A percentile compares a stretch with the other conserved stretches of the same genome.
Conservation (phyloP, 2,888 invertebrate genomes). For the Alviniconcha strummeri region DNA sequence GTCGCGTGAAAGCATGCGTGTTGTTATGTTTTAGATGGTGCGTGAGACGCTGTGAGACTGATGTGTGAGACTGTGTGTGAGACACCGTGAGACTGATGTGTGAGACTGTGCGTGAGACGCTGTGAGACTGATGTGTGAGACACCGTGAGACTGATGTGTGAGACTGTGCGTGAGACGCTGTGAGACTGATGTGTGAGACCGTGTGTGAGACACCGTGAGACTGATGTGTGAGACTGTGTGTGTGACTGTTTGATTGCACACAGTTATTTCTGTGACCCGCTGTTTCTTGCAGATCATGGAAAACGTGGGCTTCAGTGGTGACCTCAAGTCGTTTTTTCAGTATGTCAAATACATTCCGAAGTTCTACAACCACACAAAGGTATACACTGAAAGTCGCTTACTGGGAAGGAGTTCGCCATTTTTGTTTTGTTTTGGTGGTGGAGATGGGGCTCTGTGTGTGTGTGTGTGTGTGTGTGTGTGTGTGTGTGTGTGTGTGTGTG, state of each 20-base stretch:
- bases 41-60: too few species aligned
- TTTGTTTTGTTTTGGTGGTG: not conserved
- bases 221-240: not conserved
- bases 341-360: constrained; percentile 58
- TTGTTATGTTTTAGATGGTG: too few species aligned
- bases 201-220: too few species aligned
- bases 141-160: too few species aligned
- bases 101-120: too few species aligned
- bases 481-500: not conserved
- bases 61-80: too few species aligned
- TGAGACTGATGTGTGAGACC: not conserved
- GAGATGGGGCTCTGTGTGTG: not conserved
- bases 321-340: constrained; percentile 61
- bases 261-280: not conserved
- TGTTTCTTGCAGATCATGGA: constrained; percentile 43
- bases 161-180: not conserved
- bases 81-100: too few species aligned
- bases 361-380: constrained; percentile 61
- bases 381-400: constrained; percentile 16
- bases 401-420: too few species aligned
- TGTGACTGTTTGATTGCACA: not conserved
- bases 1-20: too few species aligned
- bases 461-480: constrained; percentile 7
- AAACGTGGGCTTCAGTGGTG: constrained; percentile 52
- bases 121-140: too few species aligned